Conservation (phyloP, 1,140 invertebrate genomes). For the Leptoteleia sp. region DNA sequence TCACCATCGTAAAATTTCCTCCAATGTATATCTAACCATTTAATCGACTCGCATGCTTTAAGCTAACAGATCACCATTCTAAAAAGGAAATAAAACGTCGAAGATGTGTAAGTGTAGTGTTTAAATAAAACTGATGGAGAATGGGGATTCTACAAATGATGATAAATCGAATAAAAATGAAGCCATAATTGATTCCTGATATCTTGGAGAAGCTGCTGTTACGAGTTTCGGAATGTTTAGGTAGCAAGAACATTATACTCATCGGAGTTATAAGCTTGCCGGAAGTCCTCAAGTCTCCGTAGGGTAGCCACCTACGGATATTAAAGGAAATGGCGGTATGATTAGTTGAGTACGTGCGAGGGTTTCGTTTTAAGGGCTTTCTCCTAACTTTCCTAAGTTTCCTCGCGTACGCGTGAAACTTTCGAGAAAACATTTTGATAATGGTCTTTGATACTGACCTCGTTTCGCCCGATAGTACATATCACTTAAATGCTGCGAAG, state of each 20-base stretch:
- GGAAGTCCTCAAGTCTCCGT: constrained; percentile 78
- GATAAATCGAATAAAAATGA: constrained; percentile 12
- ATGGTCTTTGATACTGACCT: constrained; percentile 51
- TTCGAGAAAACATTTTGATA: constrained; percentile 42
- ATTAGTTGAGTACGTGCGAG: constrained; percentile 81
- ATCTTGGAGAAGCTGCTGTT: constrained; percentile 13
- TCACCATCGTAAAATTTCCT: neutral
- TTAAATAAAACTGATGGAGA: too few species aligned
- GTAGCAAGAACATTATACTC: constrained; percentile 71
- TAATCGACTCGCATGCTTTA: too few species aligned
- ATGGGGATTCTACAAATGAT: neutral
- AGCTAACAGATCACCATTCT: too few species aligned
- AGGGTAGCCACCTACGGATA: constrained; percentile 78
- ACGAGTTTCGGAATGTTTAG: constrained; percentile 75
- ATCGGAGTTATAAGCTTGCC: constrained; percentile 74
- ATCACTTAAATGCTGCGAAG: too few species aligned
- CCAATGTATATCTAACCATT: neutral
- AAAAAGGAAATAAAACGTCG: too few species aligned
- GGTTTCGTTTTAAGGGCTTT: constrained; percentile 75
- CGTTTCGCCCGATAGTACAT: too few species aligned
- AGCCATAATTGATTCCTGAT: constrained; percentile 42
- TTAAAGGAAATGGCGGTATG: constrained; percentile 83
- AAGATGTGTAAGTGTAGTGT: too few species aligned
- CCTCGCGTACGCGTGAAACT: constrained; percentile 35
- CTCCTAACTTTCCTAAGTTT: constrained; percentile 42